Evolutionary conservation across 2,113 vertebrate genomes (phyloP).

Genomic region (Emydocephalus ijimae): DNA sequence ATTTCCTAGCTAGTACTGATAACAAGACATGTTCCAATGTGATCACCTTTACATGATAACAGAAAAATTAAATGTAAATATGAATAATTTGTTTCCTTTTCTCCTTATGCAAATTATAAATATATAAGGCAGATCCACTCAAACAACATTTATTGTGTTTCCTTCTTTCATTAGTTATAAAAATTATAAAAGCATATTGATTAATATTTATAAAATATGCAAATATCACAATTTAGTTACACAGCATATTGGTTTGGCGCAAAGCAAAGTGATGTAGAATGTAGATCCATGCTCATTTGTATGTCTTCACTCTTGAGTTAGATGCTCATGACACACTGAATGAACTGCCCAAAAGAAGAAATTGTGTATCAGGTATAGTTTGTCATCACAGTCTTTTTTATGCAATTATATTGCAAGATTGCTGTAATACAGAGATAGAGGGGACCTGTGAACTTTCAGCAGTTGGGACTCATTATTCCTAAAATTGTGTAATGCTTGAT

Average conservation of each 20-base stretch:
- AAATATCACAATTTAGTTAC: slow-evolving; percentile 10
- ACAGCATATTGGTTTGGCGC: slow-evolving; percentile 37
- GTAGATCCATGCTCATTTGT: neutral
- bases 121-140: slow-evolving; percentile 44
- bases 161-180: slow-evolving; percentile 40
- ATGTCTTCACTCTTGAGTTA: slow-evolving; percentile 46
- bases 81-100: neutral
- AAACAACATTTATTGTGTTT: slow-evolving; percentile 29
- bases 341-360: slow-evolving; percentile 70
- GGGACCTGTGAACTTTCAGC: neutral
- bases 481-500: neutral
- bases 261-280: slow-evolving; percentile 55
- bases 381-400: neutral
- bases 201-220: slow-evolving; percentile 32
- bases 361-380: neutral
- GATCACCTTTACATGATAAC: slow-evolving; percentile 9
- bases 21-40: slow-evolving; percentile 1
- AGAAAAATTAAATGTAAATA: slow-evolving; percentile 11
- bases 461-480: neutral
- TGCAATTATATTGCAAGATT: neutral
- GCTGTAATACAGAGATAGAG: neutral
- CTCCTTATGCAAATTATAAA: slow-evolving; percentile 39
- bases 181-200: slow-evolving; percentile 45
- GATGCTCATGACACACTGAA: slow-evolving; percentile 76
- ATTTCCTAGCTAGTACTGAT: neutral